phyloP scores from a whole-genome alignment of 2,113 vertebrate species.

The Pardalotus punctatus region DNA sequence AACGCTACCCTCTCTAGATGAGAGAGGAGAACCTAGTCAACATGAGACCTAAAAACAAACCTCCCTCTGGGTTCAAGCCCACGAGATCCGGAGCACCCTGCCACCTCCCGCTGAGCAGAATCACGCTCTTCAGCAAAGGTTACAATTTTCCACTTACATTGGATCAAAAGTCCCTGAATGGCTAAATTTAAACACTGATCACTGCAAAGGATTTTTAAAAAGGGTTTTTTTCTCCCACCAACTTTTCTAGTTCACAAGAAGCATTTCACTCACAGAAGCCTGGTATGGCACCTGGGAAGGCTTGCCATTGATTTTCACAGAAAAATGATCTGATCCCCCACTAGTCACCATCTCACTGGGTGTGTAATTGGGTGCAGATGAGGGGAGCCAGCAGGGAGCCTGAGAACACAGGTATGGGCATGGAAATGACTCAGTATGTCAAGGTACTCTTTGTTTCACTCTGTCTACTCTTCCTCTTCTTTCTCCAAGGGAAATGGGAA shows the following conservation, averaged over 20 bases:
- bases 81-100: background rate
- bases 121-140: background rate
- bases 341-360: background rate
- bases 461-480: background rate
- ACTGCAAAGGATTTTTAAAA: background rate
- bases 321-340: background rate
- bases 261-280: background rate
- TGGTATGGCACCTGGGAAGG: background rate
- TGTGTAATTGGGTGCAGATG: background rate
- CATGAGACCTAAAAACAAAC: background rate
- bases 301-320: background rate
- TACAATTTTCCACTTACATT: background rate
- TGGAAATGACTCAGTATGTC: background rate
- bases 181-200: background rate
- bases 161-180: background rate
- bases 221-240: background rate
- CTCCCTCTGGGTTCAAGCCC: background rate
- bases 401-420: background rate
- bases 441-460: background rate
- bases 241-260: background rate
- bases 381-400: background rate
- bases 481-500: background rate
- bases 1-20: background rate
- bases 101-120: background rate
- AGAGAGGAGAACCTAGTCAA: constrained; percentile 7